phyloP scores from a whole-genome alignment of 92 coral and sea anemone species.

The Phenganax subtilis region DNA sequence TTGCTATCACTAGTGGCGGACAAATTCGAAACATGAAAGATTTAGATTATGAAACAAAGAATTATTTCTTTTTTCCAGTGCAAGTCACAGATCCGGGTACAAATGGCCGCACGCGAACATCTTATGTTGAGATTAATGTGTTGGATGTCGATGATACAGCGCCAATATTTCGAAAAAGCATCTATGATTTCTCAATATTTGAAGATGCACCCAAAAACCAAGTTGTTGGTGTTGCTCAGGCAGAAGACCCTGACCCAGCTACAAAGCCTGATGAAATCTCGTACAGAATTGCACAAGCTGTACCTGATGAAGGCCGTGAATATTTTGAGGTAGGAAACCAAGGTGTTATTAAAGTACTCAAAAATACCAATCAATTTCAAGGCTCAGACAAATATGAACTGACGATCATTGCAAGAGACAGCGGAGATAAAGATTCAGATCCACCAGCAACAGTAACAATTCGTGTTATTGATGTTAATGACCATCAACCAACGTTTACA shows the following conservation, averaged over 20 bases:
- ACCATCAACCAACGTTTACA: slow-evolving; percentile 64
- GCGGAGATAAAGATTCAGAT: slow-evolving; percentile 59
- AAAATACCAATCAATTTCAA: slow-evolving; percentile 69
- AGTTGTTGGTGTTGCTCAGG: slow-evolving; percentile 81
- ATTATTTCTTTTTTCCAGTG: slow-evolving; percentile 31
- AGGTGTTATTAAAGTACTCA: slow-evolving; percentile 64
- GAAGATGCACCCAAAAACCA: slow-evolving; percentile 42
- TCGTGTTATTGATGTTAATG: slow-evolving; percentile 69
- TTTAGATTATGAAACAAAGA: slow-evolving; percentile 23
- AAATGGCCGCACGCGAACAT: slow-evolving; percentile 34
- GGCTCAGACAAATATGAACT: slow-evolving; percentile 56
- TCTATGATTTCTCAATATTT: slow-evolving; percentile 5
- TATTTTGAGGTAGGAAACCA: slow-evolving; percentile 27
- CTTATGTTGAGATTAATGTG: slow-evolving; percentile 24
- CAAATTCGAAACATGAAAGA: slow-evolving; percentile 19
- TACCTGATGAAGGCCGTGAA: slow-evolving; percentile 29
- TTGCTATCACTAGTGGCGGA: slow-evolving; percentile 23
- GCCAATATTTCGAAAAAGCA: slow-evolving; percentile 5
- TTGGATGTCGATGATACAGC: slow-evolving; percentile 28
- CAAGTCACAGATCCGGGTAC: slow-evolving; percentile 57
- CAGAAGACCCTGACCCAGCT: slow-evolving; percentile 43
- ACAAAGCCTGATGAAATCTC: slow-evolving; percentile 81
- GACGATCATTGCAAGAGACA: slow-evolving; percentile 67
- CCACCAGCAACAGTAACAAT: slow-evolving; percentile 69
- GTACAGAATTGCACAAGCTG: slow-evolving; percentile 64